Base-by-base conservation (phyloP, 2,888 invertebrate genomes). In the Calliscelio sp. region DNA sequence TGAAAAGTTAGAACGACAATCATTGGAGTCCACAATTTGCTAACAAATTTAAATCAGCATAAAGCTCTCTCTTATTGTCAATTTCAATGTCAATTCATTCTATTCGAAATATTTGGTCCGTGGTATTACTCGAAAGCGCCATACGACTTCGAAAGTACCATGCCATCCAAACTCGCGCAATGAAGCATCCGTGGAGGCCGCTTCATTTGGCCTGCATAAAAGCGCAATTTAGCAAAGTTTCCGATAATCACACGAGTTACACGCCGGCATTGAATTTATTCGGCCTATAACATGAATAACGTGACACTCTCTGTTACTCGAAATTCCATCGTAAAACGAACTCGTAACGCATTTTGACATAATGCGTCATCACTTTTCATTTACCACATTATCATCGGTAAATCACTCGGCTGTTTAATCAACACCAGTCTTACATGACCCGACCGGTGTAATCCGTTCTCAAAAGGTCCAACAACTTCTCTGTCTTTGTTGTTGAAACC, bases 151-250 rank as follows among this genome's bases (percentile, higher is more conserved):
- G 7, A 18, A 18, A 46, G 7, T 20, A 46, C 20, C 20, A 46
- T 46, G 20, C 18, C n/a, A 46, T 20, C 46, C 20, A 46, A 46
- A 20, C 46, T 46, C 46, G 46, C 20, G n/a, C n/a, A 46, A 46
- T 55, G 55, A 57, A 70, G 70, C 57, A 11, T 2, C 38, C 44
- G 14, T 18, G 25, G 38, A 28, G 49, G n/a, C 35, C 24, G 53
- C 63, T 63, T 74, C 63, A 74, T 63, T 53, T 63, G 16, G 20
- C 63, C 22, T 18, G 41, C 16, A 84, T 88, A 88, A 89, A 87
- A 86, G 87, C 86, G 85, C 86, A 88, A 88, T 88, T 88, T 85
- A 86, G 85, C 84, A 73, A 83, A 81, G 84, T 86, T 84, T 85
- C 78, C 81, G 81, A 81, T 87, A 87, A 88, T 88, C 86, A 84